phyloP scores from a whole-genome alignment of 37 sponge, comb jelly and placozoan species.

The Crambe crambe region DNA sequence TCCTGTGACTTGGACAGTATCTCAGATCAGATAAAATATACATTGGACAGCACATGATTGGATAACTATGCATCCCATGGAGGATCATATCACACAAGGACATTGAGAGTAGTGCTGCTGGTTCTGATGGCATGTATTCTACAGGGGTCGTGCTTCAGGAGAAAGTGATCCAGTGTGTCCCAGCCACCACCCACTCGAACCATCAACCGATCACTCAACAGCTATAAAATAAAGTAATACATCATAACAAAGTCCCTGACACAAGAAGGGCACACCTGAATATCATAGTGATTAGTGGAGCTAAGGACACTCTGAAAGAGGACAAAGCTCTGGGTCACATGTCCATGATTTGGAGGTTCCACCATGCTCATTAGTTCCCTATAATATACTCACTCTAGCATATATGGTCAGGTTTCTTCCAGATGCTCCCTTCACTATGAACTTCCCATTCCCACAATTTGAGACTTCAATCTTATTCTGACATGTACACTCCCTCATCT shows the following conservation, averaged over 20 bases:
- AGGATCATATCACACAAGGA: no score
- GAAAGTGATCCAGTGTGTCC: slow-evolving; percentile 83
- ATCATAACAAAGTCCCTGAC: background rate
- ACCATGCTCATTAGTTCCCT: no score
- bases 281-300: no score
- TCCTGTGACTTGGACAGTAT: no score
- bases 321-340: no score
- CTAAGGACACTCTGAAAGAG: no score
- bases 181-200: slow-evolving; percentile 85
- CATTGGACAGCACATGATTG: no score
- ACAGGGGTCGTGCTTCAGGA: slow-evolving; percentile 79
- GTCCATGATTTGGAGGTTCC: no score
- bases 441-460: slow-evolving; percentile 56
- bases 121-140: slow-evolving; percentile 17
- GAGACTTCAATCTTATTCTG: slow-evolving; percentile 46
- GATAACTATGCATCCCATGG: no score
- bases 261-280: no score
- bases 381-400: slow-evolving; percentile 75
- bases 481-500: slow-evolving; percentile 59
- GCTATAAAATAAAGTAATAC: slow-evolving; percentile 16
- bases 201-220: slow-evolving; percentile 66
- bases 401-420: slow-evolving; percentile 47
- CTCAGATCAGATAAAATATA: no score
- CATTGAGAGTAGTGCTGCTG: no score
- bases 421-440: slow-evolving; percentile 24